Evolutionary conservation across 2,888 invertebrate species (phyloP), one percentile per base, ranked within the genome.

Genomic region (Eilema caniola): DNA sequence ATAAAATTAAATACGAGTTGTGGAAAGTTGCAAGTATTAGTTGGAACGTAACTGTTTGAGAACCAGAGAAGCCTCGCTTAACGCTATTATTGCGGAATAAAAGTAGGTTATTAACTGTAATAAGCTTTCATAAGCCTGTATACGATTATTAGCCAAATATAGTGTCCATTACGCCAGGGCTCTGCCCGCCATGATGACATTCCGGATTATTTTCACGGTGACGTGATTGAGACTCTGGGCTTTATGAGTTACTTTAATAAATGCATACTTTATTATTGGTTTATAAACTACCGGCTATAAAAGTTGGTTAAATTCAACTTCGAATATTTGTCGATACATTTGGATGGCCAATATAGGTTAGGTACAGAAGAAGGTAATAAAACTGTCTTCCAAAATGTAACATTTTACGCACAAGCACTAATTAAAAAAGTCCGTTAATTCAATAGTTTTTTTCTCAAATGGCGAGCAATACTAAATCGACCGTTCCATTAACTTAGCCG

Each of bases 11-110:
- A n/a, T n/a, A n/a, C n/a, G 3, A 10, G 28, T 20, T n/a, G n/a
- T 62, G 23, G 7, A 37, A 62, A 14, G 16, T 16, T 62, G 8
- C 16, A 16, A 41, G 3, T 20, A 41, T 41, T 14, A 41, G 3
- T 16, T 16, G 3, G 33, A 5, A 25, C 25, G 47, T 20, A 20
- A 62, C 64, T 74, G 56, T 33, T 83, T 80, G 83, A 81, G 80
- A 77, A 72, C 69, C 83, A 12, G 59, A 37, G 75, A 41, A 69
- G 74, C 74, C 76, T 77, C 76, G 74, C 80, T 81, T 78, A 83
- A 77, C 63, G 77, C 79, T 71, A 77, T 83, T 81, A 84, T 82
- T 71, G 83, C 78, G 69, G 64, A 79, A 83, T 85, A 85, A 85
- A 85, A 84, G 81, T 77, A 47, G 73, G 77, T 73, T 82, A 82